Evolutionary conservation across 2,113 vertebrate species (phyloP).

Genomic region (Lipophrys pholis): DNA sequence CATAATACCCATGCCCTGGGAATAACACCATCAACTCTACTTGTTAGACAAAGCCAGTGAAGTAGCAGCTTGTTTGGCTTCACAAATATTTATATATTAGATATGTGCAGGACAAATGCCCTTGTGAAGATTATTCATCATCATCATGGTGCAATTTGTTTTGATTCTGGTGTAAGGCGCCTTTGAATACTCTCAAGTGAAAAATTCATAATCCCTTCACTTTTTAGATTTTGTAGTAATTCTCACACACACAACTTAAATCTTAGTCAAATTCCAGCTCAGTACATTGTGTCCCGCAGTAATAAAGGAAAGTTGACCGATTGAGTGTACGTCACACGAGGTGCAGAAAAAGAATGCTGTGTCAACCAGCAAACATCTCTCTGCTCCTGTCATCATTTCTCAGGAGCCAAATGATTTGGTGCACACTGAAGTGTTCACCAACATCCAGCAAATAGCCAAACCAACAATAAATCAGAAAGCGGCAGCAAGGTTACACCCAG

Average conservation of each 20-base stretch:
- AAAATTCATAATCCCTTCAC: background rate
- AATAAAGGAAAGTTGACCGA: background rate
- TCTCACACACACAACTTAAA: background rate
- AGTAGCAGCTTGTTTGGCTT: no score
- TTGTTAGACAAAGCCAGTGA: no score
- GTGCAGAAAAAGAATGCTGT: conserved; percentile 36
- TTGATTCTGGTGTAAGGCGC: no score
- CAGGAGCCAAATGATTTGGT: conserved; percentile 60
- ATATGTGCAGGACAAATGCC: no score
- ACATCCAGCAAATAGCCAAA: conserved; percentile 66
- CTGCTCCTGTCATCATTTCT: conserved; percentile 51
- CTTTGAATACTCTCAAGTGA: background rate
- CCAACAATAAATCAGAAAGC: conserved; percentile 68
- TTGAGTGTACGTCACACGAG: background rate
- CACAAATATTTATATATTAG: no score
- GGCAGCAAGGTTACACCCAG: conserved; percentile 45
- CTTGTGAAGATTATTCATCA: no score
- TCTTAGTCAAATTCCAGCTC: background rate
- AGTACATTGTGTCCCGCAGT: background rate
- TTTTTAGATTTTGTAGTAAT: background rate
- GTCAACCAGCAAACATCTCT: conserved; percentile 58
- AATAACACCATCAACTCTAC: no score
- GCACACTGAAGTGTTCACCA: conserved; percentile 57
- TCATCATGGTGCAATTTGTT: no score
- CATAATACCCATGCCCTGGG: no score